Percentiles rank a stretch among this genome's conserved stretches.
Evolutionary conservation across 2,888 invertebrate genomes (phyloP).

Genomic region (Nymphalis c-album): DNA sequence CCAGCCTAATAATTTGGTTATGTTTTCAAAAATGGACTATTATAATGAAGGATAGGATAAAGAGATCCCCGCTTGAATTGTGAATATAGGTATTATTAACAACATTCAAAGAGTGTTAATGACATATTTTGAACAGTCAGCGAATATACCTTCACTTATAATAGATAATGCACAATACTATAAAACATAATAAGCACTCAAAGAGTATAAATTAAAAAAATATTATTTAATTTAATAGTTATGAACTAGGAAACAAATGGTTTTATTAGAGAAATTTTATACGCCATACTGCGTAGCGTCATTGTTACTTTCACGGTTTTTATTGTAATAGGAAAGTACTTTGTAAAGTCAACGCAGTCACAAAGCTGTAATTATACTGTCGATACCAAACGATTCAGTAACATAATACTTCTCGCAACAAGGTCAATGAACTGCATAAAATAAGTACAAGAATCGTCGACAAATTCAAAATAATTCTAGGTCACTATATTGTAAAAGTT

Average conservation of each 20-base stretch:
- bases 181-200: no score
- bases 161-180: no score
- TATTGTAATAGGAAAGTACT: conserved; percentile 71
- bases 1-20: not conserved
- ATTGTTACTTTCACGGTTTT: conserved; percentile 63
- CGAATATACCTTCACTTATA: no score
- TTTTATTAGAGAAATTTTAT: conserved; percentile 9
- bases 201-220: no score
- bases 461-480: not conserved
- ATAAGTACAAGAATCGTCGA: not conserved
- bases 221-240: not conserved
- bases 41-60: no score
- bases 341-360: conserved; percentile 56
- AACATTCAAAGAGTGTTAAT: no score
- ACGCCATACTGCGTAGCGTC: conserved; percentile 25
- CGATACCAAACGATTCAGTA: conserved; percentile 28
- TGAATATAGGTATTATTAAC: no score
- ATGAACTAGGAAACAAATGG: conserved; percentile 9
- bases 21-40: no score
- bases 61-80: no score
- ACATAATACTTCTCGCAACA: conserved; percentile 28
- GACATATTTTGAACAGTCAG: no score
- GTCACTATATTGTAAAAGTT: not conserved
- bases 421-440: conserved; percentile 33
- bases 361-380: conserved; percentile 51